phyloP scores from a whole-genome alignment of 1,140 invertebrate species.

The Caligus rogercresseyi region DNA sequence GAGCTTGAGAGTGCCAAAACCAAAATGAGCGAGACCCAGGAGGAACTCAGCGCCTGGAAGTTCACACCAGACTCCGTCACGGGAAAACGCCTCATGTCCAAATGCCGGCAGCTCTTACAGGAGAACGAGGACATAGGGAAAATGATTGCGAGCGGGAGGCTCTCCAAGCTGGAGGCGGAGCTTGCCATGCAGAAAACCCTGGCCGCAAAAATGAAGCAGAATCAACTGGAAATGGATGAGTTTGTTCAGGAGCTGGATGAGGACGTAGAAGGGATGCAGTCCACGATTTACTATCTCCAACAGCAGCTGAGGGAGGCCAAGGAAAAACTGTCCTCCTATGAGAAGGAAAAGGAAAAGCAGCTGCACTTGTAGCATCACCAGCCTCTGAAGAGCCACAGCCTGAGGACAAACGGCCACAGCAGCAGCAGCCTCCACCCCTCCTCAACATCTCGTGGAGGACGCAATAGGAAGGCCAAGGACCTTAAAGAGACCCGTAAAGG shows the following conservation, averaged over 20 bases:
- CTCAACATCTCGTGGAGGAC: background rate
- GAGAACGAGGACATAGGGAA: constrained; percentile 95
- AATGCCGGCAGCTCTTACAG: constrained; percentile 83
- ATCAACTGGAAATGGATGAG: constrained; percentile 84
- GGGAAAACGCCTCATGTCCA: constrained; percentile 92
- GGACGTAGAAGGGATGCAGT: constrained; percentile 95
- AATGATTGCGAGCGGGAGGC: constrained; percentile 78
- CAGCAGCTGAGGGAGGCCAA: constrained; percentile 65
- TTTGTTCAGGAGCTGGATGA: constrained; percentile 88
- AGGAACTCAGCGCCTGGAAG: constrained; percentile 94
- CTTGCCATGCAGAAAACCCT: constrained; percentile 85
- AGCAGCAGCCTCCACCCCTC: too few species aligned
- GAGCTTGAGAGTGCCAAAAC: constrained; percentile 73
- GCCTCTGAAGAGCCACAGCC: background rate
- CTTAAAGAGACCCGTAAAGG: background rate
- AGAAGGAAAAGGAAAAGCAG: background rate
- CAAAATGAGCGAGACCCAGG: constrained; percentile 87
- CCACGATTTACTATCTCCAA: constrained; percentile 81
- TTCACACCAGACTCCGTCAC: constrained; percentile 78
- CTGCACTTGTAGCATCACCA: background rate
- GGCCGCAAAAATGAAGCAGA: constrained; percentile 89
- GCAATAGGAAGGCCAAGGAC: background rate
- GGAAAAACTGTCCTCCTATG: constrained; percentile 26
- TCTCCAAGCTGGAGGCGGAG: constrained; percentile 88
- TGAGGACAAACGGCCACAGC: background rate